Conservation (phyloP, 2,113 vertebrate species). For the Festucalex cinctus region DNA sequence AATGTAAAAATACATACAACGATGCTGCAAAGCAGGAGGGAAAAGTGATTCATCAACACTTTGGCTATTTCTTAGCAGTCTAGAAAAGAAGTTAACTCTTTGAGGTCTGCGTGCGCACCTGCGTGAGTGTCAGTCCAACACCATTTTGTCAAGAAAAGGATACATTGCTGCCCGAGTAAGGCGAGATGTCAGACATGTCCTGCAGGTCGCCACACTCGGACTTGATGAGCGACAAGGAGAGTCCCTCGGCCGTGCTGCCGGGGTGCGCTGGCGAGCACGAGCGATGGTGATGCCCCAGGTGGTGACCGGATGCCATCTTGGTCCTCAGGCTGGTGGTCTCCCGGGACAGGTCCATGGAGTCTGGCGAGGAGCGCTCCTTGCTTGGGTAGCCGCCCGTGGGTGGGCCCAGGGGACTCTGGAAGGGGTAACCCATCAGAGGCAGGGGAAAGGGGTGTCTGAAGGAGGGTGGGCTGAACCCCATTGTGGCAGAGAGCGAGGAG, state of each 20-base stretch:
- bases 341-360: slow-evolving; percentile 93
- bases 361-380: slow-evolving; percentile 90
- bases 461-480: slow-evolving; percentile 90
- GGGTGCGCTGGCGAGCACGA: slow-evolving; percentile 91
- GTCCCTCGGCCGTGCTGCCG: slow-evolving; percentile 86
- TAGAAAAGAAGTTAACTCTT: slow-evolving; percentile 52
- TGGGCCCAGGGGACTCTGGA: slow-evolving; percentile 87
- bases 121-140: background rate
- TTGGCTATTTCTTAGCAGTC: slow-evolving; percentile 53
- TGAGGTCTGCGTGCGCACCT: slow-evolving; percentile 25
- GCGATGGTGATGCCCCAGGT: slow-evolving; percentile 83
- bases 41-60: slow-evolving; percentile 66
- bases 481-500: slow-evolving; percentile 87
- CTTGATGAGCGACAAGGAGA: slow-evolving; percentile 96
- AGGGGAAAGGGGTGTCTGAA: slow-evolving; percentile 95
- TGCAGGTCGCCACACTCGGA: slow-evolving; percentile 96
- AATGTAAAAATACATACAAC: slow-evolving; percentile 65
- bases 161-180: slow-evolving; percentile 98
- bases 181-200: slow-evolving; percentile 97
- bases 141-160: slow-evolving; percentile 77
- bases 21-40: slow-evolving; percentile 55
- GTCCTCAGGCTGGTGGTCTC: slow-evolving; percentile 94
- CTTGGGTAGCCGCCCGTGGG: slow-evolving; percentile 85
- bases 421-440: slow-evolving; percentile 94
- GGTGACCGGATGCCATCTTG: slow-evolving; percentile 94